phyloP scores from a whole-genome alignment of 2,888 invertebrate species.

The Hesperia comma region DNA sequence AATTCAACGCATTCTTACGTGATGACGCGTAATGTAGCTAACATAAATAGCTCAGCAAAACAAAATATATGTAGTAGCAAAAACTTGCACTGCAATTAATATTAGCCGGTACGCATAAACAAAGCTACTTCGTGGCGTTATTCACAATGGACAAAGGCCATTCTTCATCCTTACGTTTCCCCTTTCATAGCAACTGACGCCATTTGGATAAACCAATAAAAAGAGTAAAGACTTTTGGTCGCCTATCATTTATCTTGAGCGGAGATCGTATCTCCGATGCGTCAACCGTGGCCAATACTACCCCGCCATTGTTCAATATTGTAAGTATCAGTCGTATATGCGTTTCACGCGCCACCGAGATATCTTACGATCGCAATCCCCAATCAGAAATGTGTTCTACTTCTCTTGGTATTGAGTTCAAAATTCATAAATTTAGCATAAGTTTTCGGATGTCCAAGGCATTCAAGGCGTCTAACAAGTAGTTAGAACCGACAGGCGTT shows the following conservation, averaged over 20 bases:
- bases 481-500: constrained; percentile 52
- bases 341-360: constrained; percentile 17
- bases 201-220: constrained; percentile 50
- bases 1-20: too few species aligned
- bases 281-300: constrained; percentile 45
- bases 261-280: constrained; percentile 48
- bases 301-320: constrained; percentile 47
- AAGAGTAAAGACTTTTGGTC: constrained; percentile 43
- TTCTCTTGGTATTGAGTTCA: not conserved
- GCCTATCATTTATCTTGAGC: constrained; percentile 48
- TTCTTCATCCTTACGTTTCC: constrained; percentile 57
- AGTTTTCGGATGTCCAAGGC: constrained; percentile 8
- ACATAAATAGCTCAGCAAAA: not conserved
- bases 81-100: constrained; percentile 28
- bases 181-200: constrained; percentile 40
- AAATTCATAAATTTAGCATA: not conserved
- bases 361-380: not conserved
- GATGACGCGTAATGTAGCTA: too few species aligned
- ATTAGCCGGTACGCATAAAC: constrained; percentile 25
- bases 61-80: not conserved
- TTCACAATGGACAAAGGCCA: constrained; percentile 64
- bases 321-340: constrained; percentile 34
- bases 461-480: constrained; percentile 53
- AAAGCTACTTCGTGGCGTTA: constrained; percentile 5
- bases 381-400: not conserved